Conservation (phyloP, 2,888 invertebrate genomes). For the Antheraea yamamai region DNA sequence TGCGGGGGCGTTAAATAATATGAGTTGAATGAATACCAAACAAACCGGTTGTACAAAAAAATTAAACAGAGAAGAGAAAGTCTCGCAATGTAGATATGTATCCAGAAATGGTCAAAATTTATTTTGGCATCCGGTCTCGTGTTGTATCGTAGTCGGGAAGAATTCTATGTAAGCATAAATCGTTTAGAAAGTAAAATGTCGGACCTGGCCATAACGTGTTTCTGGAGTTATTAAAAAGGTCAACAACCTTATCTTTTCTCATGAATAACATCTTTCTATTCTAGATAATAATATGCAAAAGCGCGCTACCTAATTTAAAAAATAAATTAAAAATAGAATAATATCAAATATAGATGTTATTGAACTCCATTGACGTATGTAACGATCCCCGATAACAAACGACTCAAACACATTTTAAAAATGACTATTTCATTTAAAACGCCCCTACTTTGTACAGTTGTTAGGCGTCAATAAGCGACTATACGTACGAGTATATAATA, state of each 20-base stretch:
- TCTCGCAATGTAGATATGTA: constrained; percentile 8
- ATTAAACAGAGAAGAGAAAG: constrained; percentile 18
- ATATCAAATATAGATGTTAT: not conserved
- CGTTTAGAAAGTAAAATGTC: constrained; percentile 24
- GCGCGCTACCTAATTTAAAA: not conserved
- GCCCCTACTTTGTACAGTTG: constrained; percentile 28
- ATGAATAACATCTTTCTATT: constrained; percentile 12
- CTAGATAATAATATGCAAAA: not conserved
- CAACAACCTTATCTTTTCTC: constrained; percentile 38
- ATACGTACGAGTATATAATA: constrained; percentile 30
- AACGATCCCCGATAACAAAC: constrained; percentile 15
- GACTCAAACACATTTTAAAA: constrained; percentile 16
- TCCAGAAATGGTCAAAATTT: constrained; percentile 12
- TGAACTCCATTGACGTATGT: constrained; percentile 2
- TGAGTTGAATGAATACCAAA: not conserved
- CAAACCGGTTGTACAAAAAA: constrained; percentile 10
- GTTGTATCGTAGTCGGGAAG: not conserved
- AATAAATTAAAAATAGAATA: not conserved
- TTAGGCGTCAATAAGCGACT: constrained; percentile 36
- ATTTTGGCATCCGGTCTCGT: not conserved
- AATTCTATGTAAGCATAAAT: constrained; percentile 3
- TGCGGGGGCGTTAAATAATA: constrained; percentile 13
- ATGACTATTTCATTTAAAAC: constrained; percentile 8
- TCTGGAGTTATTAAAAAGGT: constrained; percentile 37
- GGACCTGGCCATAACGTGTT: constrained; percentile 27